Base-by-base conservation (phyloP, 2,888 invertebrate species). In the Drosophila nigricruria region DNA sequence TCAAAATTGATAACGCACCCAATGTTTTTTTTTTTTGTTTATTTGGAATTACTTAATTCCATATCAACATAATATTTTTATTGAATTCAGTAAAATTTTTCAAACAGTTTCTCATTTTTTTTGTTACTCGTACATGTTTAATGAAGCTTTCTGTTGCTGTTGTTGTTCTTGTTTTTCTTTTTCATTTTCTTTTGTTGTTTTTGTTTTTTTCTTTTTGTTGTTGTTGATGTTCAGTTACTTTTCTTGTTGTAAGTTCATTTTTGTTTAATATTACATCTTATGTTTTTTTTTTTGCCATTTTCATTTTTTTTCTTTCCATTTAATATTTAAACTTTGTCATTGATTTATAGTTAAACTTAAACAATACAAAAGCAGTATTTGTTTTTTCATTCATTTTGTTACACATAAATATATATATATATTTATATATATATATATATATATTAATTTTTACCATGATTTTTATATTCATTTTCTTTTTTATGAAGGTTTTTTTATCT, bases 51-150 rank as follows among this genome's bases (percentile, higher is more conserved):
- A 89, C 80, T 86, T 91, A 88, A 91, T 90, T 90, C 91, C 91
- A 91, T 91, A 91, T 91, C 91, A 91, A 91, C 91, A 90, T 90
- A 91, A 89, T 90, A 89, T 89, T 90, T 84, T 91, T 91, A 91
- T 91, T 91, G 91, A 91, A 91, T 91, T 91, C 91, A 90, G 91
- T 91, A 91, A 91, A 91, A 91, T 91, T 90, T 90, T 88, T 91
- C 78, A 90, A 90, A 89, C 90, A 82, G 81, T 91, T 86, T 83
- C 73, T 82, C 82, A 70, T 89, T 81, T 86, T 38, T 45, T 30
- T 82, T 77, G 69, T 86, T 81, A 79, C 73, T 79, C 85, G 70
- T 86, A 88, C 85, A 85, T 78, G 70, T 86, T 77, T 72, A 68
- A 68, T 82, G 75, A 77, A 77, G 79, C 79, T 59, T 77, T 74